phyloP scores from a whole-genome alignment of 1,140 invertebrate genomes.

The Coenobita brevimanus region DNA sequence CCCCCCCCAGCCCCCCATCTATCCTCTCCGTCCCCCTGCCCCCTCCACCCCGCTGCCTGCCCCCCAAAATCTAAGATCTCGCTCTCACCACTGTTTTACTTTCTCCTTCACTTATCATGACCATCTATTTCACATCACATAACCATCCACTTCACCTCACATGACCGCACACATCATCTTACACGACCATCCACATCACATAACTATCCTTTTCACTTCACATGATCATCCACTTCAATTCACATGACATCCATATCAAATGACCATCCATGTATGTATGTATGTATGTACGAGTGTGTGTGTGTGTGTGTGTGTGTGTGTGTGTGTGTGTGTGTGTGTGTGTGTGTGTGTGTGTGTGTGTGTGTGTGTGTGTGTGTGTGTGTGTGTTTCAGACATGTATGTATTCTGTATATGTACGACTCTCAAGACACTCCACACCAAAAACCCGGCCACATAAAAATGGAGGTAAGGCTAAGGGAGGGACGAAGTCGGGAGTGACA shows the following conservation, averaged over 20 bases:
- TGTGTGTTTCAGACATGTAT: background rate
- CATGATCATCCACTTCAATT: too few species aligned
- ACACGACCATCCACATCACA: too few species aligned
- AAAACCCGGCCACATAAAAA: slow-evolving; percentile 16
- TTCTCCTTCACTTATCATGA: background rate
- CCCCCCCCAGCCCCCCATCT: background rate
- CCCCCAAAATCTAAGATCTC: too few species aligned
- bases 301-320: background rate
- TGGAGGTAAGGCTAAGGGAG: slow-evolving; percentile 1
- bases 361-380: background rate
- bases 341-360: background rate
- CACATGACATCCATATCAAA: too few species aligned
- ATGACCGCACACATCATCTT: too few species aligned
- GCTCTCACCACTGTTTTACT: background rate
- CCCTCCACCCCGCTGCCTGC: background rate
- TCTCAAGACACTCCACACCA: background rate
- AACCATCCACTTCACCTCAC: too few species aligned
- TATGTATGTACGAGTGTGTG: too few species aligned
- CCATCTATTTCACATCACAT: too few species aligned
- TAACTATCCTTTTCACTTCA: too few species aligned
- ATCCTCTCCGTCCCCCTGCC: background rate
- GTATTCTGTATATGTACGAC: background rate
- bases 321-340: background rate
- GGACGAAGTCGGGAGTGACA: background rate
- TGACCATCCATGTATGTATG: too few species aligned